Evolutionary conservation across 2,113 vertebrate species (phyloP).

Genomic region (Dasypus novemcinctus): DNA sequence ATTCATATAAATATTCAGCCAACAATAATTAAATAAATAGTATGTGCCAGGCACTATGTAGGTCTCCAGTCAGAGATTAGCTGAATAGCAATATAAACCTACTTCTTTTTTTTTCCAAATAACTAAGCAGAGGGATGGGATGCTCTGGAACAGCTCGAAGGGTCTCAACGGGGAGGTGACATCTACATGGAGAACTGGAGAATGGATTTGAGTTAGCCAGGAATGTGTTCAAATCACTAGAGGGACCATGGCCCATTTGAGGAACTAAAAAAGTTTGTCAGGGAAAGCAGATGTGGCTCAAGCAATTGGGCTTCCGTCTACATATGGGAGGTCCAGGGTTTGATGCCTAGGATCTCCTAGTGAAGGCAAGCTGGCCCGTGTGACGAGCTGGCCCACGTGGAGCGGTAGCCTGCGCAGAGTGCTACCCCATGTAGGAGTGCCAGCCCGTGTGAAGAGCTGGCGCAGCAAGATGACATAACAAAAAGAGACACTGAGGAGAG

Average conservation of each 20-base stretch:
- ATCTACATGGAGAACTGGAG: neutral
- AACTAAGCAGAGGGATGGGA: neutral
- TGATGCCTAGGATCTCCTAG: too few species aligned
- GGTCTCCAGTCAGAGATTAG: neutral
- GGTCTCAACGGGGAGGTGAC: rapidly evolving
- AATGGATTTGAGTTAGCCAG: neutral
- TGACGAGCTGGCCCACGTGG: too few species aligned
- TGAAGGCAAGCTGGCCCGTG: too few species aligned
- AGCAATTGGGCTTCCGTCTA: too few species aligned
- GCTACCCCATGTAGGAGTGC: too few species aligned
- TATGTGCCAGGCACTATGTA: neutral
- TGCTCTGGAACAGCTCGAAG: neutral
- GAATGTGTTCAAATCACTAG: too few species aligned
- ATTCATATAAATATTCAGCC: neutral
- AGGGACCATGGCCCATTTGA: neutral
- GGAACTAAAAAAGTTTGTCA: rapidly evolving
- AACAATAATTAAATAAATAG: neutral
- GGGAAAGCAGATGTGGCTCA: too few species aligned
- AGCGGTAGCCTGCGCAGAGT: too few species aligned
- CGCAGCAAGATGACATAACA: too few species aligned
- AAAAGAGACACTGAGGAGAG: too few species aligned
- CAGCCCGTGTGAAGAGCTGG: too few species aligned
- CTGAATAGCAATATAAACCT: neutral
- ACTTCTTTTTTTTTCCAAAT: neutral
- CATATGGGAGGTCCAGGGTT: too few species aligned